Evolutionary conservation across 2,113 vertebrate species (phyloP), one percentile per base, ranked within the genome.

Genomic region (Aptenodytes forsteri): DNA sequence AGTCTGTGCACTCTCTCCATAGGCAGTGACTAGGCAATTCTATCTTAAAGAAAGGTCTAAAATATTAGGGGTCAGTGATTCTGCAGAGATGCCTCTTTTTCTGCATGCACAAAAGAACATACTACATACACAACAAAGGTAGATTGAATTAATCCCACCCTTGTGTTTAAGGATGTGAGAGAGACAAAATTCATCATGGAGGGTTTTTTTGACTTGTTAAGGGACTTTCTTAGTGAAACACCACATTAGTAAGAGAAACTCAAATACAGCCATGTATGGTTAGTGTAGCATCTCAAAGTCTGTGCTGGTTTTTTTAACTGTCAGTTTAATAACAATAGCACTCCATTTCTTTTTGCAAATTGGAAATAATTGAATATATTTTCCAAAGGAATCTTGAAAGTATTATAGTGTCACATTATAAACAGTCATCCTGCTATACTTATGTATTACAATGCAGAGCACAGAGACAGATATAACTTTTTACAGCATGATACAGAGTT

Each of bases 391-490:
- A 65, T 52, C 13, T 79, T 88, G 23, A 83, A 56, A 66, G 17
- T 40, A 66, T 89, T 92, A 46, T 18, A 87, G 59, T 66, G 44
- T 65, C 59, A 67, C 23, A 44, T 40, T 59, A 66, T 58, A 56
- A 69, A 76, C 42, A 91, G 49, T 56, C 52, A 77, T 71, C 64
- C n/a, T 61, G 59, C 25, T 64, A 38, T 65, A 40, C 10, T 83
- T 52, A 83, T 22, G 20, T 81, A 89, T 91, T 97, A 76, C 90
- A 94, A 54, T 83, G 75, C 32, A 97, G 80, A 90, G 50, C 76
- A 93, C 32, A 94, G 78, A 76, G 87, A 83, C 47, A 86, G 13
- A 79, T 42, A 85, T 54, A 92, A 91, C n/a, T 90, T 88, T 92
- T 89, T 92, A 71, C 30, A 75, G 54, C n/a, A 64, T 49, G 80